Conservation (phyloP, 2,797 vertebrate genomes). For the Capromys pilorides region DNA sequence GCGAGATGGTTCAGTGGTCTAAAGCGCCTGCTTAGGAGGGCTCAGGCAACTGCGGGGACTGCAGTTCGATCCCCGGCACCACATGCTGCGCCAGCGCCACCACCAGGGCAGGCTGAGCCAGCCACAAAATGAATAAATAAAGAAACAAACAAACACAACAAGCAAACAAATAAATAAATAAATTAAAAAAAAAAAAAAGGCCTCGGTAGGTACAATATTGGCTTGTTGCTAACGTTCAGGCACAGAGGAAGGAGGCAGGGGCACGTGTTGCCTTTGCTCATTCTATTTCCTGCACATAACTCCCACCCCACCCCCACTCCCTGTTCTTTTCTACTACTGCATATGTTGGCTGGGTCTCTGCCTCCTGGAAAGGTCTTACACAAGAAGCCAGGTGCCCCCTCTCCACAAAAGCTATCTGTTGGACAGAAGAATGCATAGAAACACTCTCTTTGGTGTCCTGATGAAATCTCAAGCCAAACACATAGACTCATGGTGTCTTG, state of each 20-base stretch:
- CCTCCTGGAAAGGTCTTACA: neutral
- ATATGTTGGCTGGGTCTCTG: neutral
- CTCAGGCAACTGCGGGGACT: too few relatives aligned
- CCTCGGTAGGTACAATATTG: too few relatives aligned
- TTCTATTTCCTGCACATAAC: neutral
- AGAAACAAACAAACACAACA: too few relatives aligned
- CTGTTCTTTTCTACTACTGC: neutral
- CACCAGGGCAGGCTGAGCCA: too few relatives aligned
- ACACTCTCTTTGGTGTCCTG: constrained; percentile 37
- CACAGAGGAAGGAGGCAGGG: neutral
- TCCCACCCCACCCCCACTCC: fast-evolving
- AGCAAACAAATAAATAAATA: too few relatives aligned
- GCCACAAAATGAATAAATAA: too few relatives aligned
- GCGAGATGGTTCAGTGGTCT: too few relatives aligned
- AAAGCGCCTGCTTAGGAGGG: too few relatives aligned
- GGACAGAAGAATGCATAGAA: neutral
- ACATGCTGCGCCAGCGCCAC: too few relatives aligned
- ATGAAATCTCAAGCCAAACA: constrained; percentile 30
- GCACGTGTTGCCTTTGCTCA: neutral
- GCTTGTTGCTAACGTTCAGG: neutral
- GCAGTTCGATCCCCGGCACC: too few relatives aligned
- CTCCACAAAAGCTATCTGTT: neutral
- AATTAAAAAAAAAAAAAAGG: too few relatives aligned
- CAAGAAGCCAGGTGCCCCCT: neutral
- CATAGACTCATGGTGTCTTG: neutral